These are phyloP conservation scores for Campoletis raptor DNA, from an alignment of 2,888 invertebrate species.

Conservation along the genomic window DNA sequence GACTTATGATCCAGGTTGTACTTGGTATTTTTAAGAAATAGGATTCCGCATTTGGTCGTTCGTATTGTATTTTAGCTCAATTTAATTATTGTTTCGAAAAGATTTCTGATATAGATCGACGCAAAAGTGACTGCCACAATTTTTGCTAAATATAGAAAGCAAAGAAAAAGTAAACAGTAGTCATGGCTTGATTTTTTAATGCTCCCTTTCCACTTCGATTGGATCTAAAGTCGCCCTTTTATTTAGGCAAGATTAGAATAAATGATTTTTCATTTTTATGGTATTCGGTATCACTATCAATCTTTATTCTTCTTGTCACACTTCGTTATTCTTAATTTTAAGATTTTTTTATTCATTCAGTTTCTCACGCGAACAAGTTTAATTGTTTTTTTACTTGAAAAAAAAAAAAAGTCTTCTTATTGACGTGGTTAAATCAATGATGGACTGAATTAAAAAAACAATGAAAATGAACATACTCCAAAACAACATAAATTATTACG, in stretches of 20 bases:
- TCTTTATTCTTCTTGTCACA: neutral
- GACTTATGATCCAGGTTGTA: neutral
- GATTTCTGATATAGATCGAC: slow-evolving; percentile 74
- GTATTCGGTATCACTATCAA: neutral
- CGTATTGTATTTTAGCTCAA: neutral
- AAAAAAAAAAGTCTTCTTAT: neutral
- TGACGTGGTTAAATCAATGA: neutral
- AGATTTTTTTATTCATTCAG: neutral
- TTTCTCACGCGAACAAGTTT: neutral
- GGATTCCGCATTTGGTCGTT: neutral
- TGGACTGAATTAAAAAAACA: neutral
- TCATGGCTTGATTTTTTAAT: neutral
- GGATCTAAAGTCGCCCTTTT: neutral
- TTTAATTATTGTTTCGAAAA: slow-evolving; percentile 59
- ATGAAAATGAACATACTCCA: neutral
- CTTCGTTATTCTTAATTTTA: neutral
- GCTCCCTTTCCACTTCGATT: neutral
- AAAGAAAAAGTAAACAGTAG: neutral
- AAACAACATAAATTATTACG: neutral
- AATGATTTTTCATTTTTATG: neutral
- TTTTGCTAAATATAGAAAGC: slow-evolving; percentile 53
- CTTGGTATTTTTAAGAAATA: neutral
- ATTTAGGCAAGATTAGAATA: neutral
- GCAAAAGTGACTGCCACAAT: slow-evolving; percentile 53
- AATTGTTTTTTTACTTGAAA: neutral